These are phyloP conservation scores for Drosophila sproati DNA, from an alignment of 1,140 invertebrate species.

Conservation along the genomic window DNA sequence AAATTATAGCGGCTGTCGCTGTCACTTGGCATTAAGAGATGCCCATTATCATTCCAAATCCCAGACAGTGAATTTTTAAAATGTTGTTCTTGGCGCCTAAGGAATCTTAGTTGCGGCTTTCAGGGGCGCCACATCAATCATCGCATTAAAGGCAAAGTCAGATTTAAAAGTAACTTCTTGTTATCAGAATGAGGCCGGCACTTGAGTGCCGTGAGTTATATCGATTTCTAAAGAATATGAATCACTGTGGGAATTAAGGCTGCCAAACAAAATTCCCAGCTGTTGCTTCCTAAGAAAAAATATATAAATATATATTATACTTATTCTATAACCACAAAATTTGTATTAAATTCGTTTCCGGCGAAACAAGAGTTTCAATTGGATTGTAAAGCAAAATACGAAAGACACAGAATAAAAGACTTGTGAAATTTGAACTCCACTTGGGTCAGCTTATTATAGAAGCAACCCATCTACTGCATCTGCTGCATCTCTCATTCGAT, in stretches of 20 bases:
- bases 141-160: conserved; percentile 58
- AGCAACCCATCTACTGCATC: neutral
- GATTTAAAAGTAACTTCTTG: conserved; percentile 46
- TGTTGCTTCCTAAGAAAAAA: conserved; percentile 51
- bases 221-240: conserved; percentile 51
- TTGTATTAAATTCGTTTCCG: conserved; percentile 67
- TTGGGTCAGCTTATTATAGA: neutral
- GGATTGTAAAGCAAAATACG: conserved; percentile 6
- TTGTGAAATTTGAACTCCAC: conserved; percentile 46
- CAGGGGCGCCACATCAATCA: conserved; percentile 78
- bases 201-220: conserved; percentile 12
- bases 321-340: conserved; percentile 15
- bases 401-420: neutral
- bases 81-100: conserved; percentile 14
- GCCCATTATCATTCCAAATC: conserved; percentile 15
- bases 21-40: conserved; percentile 34
- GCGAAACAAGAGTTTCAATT: conserved; percentile 51
- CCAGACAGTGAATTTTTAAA: conserved; percentile 12
- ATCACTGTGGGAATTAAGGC: conserved; percentile 54
- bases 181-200: conserved; percentile 30
- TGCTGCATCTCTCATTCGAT: neutral
- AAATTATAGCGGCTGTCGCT: conserved; percentile 26
- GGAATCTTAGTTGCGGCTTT: conserved; percentile 37
- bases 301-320: conserved; percentile 9
- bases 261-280: conserved; percentile 41